These are phyloP conservation scores for Potamarius usumacintae DNA, from an alignment of 2,113 vertebrate genomes.

Conservation along the genomic window DNA sequence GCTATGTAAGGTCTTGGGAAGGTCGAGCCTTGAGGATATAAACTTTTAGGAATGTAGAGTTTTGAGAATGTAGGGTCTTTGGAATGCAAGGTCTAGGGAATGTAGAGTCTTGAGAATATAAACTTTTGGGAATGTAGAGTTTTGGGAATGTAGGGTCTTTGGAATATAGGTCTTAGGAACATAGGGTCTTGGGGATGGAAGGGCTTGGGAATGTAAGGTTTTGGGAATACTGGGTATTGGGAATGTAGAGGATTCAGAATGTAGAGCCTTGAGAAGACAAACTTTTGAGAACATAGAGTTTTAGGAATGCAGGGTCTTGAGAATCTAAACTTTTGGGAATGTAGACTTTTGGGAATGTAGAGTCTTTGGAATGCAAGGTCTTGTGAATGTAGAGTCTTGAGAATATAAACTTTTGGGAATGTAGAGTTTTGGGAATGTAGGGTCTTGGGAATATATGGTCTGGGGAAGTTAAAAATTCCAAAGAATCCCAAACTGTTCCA, in stretches of 20 bases:
- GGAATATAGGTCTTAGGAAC: not conserved
- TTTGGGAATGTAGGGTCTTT: not conserved
- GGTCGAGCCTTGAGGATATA: not conserved
- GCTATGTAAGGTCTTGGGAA: not conserved
- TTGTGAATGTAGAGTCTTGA: not conserved
- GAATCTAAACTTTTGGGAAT: not conserved
- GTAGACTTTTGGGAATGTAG: not conserved
- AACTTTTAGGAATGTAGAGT: not conserved
- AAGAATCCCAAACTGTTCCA: not conserved
- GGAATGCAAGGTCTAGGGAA: not conserved
- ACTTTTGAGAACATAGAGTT: not conserved
- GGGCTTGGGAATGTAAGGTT: not conserved
- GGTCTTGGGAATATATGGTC: not conserved
- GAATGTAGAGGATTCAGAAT: not conserved
- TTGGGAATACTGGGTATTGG: not conserved
- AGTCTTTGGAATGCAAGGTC: not conserved
- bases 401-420: accelerated
- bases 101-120: not conserved
- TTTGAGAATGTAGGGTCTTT: not conserved
- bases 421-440: not conserved
- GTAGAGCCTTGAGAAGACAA: not conserved
- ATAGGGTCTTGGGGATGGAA: not conserved
- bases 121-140: not conserved
- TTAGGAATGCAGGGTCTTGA: not conserved
- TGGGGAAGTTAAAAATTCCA: not conserved